These are phyloP conservation scores for Vulpes lagopus DNA, from an alignment of 2,113 vertebrate genomes.

Conservation along the genomic window DNA sequence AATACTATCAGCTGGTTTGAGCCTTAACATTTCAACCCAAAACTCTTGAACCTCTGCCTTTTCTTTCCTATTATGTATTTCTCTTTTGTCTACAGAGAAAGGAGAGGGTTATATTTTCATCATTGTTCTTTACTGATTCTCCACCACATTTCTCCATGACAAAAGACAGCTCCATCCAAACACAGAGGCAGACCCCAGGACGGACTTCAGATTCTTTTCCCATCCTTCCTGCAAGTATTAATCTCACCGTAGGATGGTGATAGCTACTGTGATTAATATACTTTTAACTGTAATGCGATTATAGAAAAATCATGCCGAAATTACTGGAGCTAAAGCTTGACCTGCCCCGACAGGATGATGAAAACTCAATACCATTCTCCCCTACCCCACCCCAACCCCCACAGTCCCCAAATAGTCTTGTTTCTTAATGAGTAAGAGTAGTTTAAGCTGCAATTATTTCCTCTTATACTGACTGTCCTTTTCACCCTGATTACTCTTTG, in stretches of 20 bases:
- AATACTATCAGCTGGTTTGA: neutral
- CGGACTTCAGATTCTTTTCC: slow-evolving; percentile 55
- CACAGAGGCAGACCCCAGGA: neutral
- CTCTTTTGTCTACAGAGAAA: neutral
- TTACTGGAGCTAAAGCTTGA: slow-evolving; percentile 81
- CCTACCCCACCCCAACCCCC: slow-evolving; percentile 70
- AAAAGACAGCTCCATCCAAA: slow-evolving; percentile 42
- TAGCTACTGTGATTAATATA: slow-evolving; percentile 80
- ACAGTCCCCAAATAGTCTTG: slow-evolving; percentile 77
- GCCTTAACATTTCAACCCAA: slow-evolving; percentile 22
- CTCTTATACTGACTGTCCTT: slow-evolving; percentile 83
- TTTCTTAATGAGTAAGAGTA: slow-evolving; percentile 83
- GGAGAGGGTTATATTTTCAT: neutral
- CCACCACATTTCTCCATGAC: slow-evolving; percentile 20
- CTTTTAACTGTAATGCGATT: slow-evolving; percentile 82
- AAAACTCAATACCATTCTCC: slow-evolving; percentile 76
- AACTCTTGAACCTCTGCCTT: neutral
- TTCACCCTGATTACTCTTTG: slow-evolving; percentile 84
- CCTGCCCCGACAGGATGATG: slow-evolving; percentile 81
- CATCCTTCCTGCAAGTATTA: slow-evolving; percentile 60
- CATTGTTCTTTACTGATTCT: slow-evolving; percentile 1
- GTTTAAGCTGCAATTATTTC: slow-evolving; percentile 85
- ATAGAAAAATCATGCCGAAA: slow-evolving; percentile 81
- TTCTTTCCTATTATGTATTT: neutral
- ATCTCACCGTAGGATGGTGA: slow-evolving; percentile 76